phyloP scores from a whole-genome alignment of 1,140 invertebrate genomes.

The Daktulosphaira vitifoliae region DNA sequence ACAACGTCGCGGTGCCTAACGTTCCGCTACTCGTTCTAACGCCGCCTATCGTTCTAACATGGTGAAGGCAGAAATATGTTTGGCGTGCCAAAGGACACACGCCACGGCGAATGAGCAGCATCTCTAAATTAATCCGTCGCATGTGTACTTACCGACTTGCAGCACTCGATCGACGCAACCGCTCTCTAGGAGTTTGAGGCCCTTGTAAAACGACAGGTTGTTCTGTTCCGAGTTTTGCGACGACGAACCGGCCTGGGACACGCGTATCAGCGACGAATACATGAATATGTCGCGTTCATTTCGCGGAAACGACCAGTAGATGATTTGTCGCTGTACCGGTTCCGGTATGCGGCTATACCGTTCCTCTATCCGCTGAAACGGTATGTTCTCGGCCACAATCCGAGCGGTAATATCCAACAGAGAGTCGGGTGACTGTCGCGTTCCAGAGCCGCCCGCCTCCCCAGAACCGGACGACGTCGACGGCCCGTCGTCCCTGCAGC shows the following conservation, averaged over 20 bases:
- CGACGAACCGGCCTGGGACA: slow-evolving; percentile 39
- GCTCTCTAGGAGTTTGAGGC: slow-evolving; percentile 67
- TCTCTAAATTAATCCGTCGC: no score
- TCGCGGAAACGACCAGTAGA: slow-evolving; percentile 80
- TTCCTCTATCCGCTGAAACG: slow-evolving; percentile 79
- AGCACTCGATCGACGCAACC: slow-evolving; percentile 72
- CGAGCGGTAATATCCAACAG: slow-evolving; percentile 73
- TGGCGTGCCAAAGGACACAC: no score
- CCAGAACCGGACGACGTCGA: slow-evolving; percentile 4
- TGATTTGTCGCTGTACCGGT: slow-evolving; percentile 74
- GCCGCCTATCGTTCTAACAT: no score
- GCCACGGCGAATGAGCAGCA: no score
- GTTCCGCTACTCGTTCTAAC: no score
- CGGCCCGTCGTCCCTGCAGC: slow-evolving; percentile 22
- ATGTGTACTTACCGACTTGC: slow-evolving; percentile 76
- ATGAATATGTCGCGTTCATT: slow-evolving; percentile 80
- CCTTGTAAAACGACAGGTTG: slow-evolving; percentile 74
- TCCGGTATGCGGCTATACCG: slow-evolving; percentile 76
- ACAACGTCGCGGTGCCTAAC: no score
- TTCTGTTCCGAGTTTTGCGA: slow-evolving; percentile 52
- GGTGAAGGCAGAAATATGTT: no score
- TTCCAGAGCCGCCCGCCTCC: neutral
- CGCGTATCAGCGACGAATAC: slow-evolving; percentile 70
- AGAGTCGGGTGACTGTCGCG: slow-evolving; percentile 48
- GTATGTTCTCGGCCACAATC: slow-evolving; percentile 71